Evolutionary conservation across 2,888 invertebrate species (phyloP).

Genomic region (Aphrophora alni): DNA sequence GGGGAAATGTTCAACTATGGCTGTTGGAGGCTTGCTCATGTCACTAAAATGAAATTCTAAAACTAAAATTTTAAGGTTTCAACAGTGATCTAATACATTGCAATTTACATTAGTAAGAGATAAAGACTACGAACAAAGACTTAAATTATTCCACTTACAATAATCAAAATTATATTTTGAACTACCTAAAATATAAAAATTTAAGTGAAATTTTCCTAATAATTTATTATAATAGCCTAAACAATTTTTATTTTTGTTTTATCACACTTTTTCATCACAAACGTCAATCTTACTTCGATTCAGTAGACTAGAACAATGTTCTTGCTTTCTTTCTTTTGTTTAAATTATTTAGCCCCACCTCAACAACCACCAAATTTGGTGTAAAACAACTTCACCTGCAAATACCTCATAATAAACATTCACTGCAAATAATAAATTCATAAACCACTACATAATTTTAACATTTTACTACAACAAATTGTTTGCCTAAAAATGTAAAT

Average conservation of each 20-base stretch:
- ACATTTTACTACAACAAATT: background rate
- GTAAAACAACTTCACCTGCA: background rate
- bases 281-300: background rate
- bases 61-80: background rate
- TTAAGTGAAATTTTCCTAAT: background rate
- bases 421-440: background rate
- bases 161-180: background rate
- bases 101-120: background rate
- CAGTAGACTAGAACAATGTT: slow-evolving; percentile 17
- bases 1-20: background rate
- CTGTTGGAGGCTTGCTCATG: background rate
- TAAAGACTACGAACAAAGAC: background rate
- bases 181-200: background rate
- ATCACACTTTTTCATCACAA: slow-evolving; percentile 35
- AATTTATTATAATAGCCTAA: background rate
- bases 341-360: background rate
- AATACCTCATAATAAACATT: background rate
- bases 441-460: background rate
- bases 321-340: background rate
- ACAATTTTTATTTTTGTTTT: slow-evolving; percentile 7
- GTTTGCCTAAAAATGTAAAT: background rate
- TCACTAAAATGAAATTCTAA: background rate
- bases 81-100: background rate
- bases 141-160: background rate
- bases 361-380: background rate